Evolutionary conservation across 2,113 vertebrate genomes (phyloP).

Genomic region (Columba janthina): DNA sequence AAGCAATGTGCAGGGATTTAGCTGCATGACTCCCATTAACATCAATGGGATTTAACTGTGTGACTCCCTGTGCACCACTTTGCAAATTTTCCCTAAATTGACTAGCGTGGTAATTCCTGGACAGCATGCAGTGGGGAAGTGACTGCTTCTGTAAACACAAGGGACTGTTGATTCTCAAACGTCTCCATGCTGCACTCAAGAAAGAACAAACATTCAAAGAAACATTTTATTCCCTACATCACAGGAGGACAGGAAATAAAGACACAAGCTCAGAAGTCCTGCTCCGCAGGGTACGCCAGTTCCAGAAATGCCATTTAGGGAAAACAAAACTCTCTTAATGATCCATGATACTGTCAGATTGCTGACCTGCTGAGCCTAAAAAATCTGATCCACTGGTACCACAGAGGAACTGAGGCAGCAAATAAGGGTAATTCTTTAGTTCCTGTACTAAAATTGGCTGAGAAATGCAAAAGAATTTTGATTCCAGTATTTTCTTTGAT

Average conservation of each 20-base stretch:
- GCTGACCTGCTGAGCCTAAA: neutral
- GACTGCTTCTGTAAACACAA: constrained; percentile 56
- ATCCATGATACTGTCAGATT: neutral
- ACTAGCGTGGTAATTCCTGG: constrained; percentile 58
- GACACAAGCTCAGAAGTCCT: constrained; percentile 8
- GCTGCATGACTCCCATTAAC: constrained; percentile 60
- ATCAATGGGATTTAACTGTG: constrained; percentile 63
- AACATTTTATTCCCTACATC: constrained; percentile 42
- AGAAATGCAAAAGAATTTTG: neutral
- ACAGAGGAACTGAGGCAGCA: neutral
- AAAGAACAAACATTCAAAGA: constrained; percentile 50
- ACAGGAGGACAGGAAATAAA: constrained; percentile 27
- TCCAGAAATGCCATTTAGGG: neutral
- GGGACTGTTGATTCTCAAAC: constrained; percentile 33
- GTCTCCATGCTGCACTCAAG: neutral
- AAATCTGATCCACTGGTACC: neutral
- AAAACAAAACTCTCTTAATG: neutral
- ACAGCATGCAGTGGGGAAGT: constrained; percentile 50
- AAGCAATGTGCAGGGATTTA: constrained; percentile 60
- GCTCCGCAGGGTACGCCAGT: neutral
- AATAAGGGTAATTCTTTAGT: neutral
- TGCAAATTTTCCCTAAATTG: constrained; percentile 57
- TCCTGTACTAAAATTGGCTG: neutral
- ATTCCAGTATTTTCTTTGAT: neutral
- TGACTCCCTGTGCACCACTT: constrained; percentile 46